Conservation (phyloP, 2,113 vertebrate genomes). For the Anguilla japonica region DNA sequence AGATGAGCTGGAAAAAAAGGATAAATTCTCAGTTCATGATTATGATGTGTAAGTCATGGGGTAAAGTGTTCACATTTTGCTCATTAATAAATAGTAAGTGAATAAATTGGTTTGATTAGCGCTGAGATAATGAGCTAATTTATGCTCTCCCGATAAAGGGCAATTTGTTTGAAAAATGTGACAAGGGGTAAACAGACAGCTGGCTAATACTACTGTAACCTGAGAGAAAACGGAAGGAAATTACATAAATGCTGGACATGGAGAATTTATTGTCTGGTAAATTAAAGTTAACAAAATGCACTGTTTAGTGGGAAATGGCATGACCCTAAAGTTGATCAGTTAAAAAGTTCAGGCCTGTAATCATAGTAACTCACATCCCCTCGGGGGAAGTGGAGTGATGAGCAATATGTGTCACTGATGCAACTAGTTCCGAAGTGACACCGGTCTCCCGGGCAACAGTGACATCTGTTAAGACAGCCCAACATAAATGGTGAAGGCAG, state of each 20-base stretch:
- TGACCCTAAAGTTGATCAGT: constrained; percentile 16
- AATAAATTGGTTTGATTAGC: background rate
- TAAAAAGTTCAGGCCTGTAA: constrained; percentile 36
- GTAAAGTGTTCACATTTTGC: background rate
- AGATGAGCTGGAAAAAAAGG: background rate
- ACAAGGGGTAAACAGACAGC: background rate
- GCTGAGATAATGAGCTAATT: background rate
- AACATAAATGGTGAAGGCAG: background rate
- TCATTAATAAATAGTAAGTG: background rate
- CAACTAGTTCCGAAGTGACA: constrained; percentile 35
- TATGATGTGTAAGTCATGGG: background rate
- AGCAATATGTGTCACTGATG: constrained; percentile 38
- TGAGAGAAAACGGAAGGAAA: background rate
- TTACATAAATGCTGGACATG: background rate
- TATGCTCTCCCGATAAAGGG: background rate
- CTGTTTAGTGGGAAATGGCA: background rate
- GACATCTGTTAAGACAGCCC: constrained; percentile 33
- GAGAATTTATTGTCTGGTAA: constrained; percentile 13
- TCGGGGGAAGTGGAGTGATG: constrained; percentile 13
- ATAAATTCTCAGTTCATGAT: background rate
- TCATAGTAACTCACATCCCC: constrained; percentile 18
- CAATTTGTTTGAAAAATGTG: background rate
- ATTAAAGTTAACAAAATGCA: constrained; percentile 14
- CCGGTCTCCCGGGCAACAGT: constrained; percentile 36
- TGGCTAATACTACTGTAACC: background rate